Conservation (phyloP, 2,797 vertebrate species). For the Oreonectes daqikongensis region DNA sequence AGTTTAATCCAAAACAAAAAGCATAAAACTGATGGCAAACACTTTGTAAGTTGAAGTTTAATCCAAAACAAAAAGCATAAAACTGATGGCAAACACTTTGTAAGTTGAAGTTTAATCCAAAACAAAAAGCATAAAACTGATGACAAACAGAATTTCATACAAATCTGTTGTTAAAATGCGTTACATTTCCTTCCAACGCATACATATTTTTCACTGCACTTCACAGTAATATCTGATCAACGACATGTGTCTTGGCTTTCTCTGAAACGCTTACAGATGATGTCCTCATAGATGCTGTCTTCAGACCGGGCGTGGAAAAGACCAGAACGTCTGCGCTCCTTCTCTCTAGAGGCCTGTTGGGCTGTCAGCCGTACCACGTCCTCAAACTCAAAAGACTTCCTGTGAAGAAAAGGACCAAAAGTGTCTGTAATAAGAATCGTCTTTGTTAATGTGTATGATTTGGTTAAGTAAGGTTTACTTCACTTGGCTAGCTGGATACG, state of each 20-base stretch:
- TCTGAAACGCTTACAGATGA: slow-evolving; percentile 83
- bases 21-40: too few species aligned
- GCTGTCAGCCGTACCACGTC: slow-evolving; percentile 84
- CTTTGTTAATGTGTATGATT: not conserved
- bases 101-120: not conserved
- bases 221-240: slow-evolving; percentile 30
- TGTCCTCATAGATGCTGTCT: slow-evolving; percentile 97
- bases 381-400: slow-evolving; percentile 99
- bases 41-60: too few species aligned
- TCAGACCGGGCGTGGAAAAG: slow-evolving; percentile 89
- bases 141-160: not conserved
- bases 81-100: too few species aligned
- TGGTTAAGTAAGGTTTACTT: not conserved
- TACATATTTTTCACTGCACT: slow-evolving; percentile 15
- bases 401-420: slow-evolving; percentile 59
- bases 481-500: not conserved
- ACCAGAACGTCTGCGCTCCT: slow-evolving; percentile 70
- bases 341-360: slow-evolving; percentile 69
- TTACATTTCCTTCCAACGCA: slow-evolving; percentile 6
- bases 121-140: not conserved
- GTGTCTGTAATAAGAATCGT: not conserved
- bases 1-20: too few species aligned
- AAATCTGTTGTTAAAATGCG: not conserved
- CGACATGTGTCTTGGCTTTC: slow-evolving; percentile 22
- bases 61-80: too few species aligned